Percentiles rank a stretch among this genome's conserved stretches.
These are phyloP conservation scores for Dolichoris vasculosae DNA, from an alignment of 1,140 invertebrate genomes.

Conservation along the genomic window DNA sequence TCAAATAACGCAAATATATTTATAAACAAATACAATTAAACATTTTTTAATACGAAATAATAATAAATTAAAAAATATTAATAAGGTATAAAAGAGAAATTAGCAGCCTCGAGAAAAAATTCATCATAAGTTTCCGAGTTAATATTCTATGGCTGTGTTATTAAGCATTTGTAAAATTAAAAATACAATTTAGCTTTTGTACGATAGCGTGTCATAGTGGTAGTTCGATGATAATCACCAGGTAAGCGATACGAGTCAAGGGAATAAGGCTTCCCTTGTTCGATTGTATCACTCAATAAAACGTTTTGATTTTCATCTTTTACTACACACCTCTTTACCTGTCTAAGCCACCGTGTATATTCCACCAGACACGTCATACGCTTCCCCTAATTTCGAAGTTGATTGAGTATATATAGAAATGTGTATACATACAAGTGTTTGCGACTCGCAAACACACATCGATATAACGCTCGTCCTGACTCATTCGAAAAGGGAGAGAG, in stretches of 20 bases:
- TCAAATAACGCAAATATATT: no score
- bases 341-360: background rate
- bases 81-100: no score
- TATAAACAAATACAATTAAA: no score
- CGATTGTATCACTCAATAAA: constrained; percentile 7
- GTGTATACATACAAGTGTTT: background rate
- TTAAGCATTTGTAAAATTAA: background rate
- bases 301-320: background rate
- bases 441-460: background rate
- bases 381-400: background rate
- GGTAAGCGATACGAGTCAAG: background rate
- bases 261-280: background rate
- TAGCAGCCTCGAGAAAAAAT: no score
- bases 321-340: background rate
- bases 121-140: no score
- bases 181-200: background rate
- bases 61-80: no score
- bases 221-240: background rate
- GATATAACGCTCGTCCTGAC: background rate
- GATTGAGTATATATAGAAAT: background rate
- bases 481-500: background rate
- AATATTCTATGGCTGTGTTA: no score
- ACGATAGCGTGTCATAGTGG: background rate
- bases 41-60: no score
- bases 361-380: background rate